Evolutionary conservation across 2,113 vertebrate genomes (phyloP), one percentile per base, ranked within the genome.

Genomic region (Vulpes ferrilata): DNA sequence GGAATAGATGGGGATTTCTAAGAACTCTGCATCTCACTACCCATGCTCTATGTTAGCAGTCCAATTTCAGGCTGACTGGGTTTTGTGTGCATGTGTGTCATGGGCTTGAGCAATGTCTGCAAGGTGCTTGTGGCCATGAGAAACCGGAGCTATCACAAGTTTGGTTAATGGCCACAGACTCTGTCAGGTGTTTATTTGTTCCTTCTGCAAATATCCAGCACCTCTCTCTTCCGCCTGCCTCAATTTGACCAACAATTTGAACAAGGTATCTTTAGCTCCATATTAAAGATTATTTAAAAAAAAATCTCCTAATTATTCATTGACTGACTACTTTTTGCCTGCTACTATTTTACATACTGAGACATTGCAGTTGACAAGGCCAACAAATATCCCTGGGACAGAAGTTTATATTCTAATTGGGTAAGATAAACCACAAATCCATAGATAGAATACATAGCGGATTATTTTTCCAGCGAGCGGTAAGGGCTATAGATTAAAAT

Each of bases 401-500:
- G 19, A 15, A 92, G 5, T 38, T 53, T 57, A 38, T 20, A 43
- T 65, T 90, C 20, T 79, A 94, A 74, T 15, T 65, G 23, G 1
- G 5, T 59, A 13, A 88, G 8, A 25, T 23, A 82, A 96, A 48
- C 4, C 16, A 64, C 51, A 86, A 71, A 81, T 57, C 55, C 43
- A 25, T 60, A 43, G 92, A 3, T 35, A 87, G 30, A 87, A 43
- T 7, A 6, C 5, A 32, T 38, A 81, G 19, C 16, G 5, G 17
- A 93, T 65, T 55, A 78, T 53, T 88, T 92, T 80, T 76, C 22
- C 5, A 88, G n/a, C 69, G 62, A 22, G 3, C n/a, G 1, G 16
- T 85, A 93, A 87, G 0, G 78, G 12, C 60, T 69, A 48, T 11
- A 2, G 22, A 59, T 86, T 93, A 96, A 96, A 94, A 59, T 73